Conservation (phyloP, 2,797 vertebrate species). For the Carapus acus region DNA sequence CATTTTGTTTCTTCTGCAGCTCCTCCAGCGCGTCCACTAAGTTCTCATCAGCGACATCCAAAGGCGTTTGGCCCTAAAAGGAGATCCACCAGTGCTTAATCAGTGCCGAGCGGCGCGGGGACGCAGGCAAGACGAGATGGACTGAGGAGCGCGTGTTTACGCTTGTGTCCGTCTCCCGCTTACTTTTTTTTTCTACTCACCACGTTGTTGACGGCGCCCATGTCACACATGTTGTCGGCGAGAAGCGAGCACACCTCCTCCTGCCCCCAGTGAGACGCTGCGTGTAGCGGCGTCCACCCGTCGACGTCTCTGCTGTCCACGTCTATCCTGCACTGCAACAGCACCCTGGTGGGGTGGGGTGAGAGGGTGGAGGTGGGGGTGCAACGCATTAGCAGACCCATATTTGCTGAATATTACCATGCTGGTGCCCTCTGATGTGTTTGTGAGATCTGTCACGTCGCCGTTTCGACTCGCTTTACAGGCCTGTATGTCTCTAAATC, state of each 20-base stretch:
- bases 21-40: constrained; percentile 76
- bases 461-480: too few relatives aligned
- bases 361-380: not conserved
- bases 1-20: constrained; percentile 81
- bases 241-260: constrained; percentile 78
- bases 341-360: constrained; percentile 55
- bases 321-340: constrained; percentile 72
- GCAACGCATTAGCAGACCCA: constrained; percentile 4
- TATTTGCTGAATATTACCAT: too few relatives aligned
- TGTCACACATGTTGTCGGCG: constrained; percentile 77
- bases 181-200: constrained; percentile 55
- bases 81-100: constrained; percentile 32
- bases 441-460: too few relatives aligned
- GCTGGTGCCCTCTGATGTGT: too few relatives aligned
- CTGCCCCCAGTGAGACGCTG: constrained; percentile 81
- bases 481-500: too few relatives aligned
- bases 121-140: not conserved
- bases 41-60: constrained; percentile 80
- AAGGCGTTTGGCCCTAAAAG: constrained; percentile 77
- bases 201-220: constrained; percentile 78
- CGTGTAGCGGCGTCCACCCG: constrained; percentile 80
- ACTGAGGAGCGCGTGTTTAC: constrained; percentile 6
- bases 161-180: constrained; percentile 1
- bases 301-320: constrained; percentile 76
- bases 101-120: constrained; percentile 1